Conservation (phyloP, 1,140 invertebrate genomes). For the Euwallacea similis region DNA sequence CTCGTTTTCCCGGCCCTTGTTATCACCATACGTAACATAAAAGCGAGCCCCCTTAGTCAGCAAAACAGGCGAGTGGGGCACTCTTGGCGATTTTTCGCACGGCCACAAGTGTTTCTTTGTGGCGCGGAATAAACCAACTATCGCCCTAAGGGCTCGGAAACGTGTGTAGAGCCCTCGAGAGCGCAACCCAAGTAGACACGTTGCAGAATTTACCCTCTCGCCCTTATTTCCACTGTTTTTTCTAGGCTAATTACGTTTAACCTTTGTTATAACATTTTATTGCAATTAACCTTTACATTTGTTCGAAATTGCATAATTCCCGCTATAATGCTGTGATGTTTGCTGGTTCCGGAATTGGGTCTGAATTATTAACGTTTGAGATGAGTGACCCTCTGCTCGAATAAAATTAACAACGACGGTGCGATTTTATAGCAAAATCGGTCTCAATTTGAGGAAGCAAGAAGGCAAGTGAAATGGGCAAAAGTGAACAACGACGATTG, state of each 20-base stretch:
- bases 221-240: slow-evolving; percentile 1
- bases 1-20: background rate
- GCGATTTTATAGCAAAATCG: too few relatives aligned
- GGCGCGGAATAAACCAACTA: slow-evolving; percentile 32
- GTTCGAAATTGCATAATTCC: too few relatives aligned
- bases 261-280: too few relatives aligned
- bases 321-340: too few relatives aligned
- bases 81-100: slow-evolving; percentile 32
- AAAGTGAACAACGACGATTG: slow-evolving; percentile 20
- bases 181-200: slow-evolving; percentile 17
- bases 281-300: too few relatives aligned
- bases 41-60: slow-evolving; percentile 20
- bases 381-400: too few relatives aligned
- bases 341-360: too few relatives aligned
- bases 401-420: too few relatives aligned
- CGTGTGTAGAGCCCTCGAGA: slow-evolving; percentile 24
- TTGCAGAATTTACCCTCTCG: slow-evolving; percentile 23
- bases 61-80: slow-evolving; percentile 20
- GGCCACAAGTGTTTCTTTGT: slow-evolving; percentile 36
- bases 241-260: slow-evolving; percentile 8
- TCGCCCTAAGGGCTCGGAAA: slow-evolving; percentile 8
- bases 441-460: too few relatives aligned
- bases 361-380: too few relatives aligned
- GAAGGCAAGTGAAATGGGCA: too few relatives aligned
- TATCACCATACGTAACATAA: slow-evolving; percentile 15